These are phyloP conservation scores for Oriolus oriolus DNA, from an alignment of 2,113 vertebrate genomes.

Conservation along the genomic window DNA sequence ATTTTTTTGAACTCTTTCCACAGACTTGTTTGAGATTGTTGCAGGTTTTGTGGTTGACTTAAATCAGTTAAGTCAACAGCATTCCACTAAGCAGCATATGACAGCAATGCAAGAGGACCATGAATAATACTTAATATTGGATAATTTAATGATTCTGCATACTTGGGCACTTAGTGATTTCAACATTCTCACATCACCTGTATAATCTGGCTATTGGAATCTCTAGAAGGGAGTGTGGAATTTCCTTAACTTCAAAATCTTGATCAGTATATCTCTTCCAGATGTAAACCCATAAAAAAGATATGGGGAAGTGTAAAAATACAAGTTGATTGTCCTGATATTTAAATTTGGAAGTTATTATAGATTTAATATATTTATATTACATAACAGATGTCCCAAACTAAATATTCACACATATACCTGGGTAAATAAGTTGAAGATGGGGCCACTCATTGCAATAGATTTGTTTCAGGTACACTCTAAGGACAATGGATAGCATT, in stretches of 20 bases:
- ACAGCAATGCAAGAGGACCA: neutral
- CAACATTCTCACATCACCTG: neutral
- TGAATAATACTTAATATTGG: neutral
- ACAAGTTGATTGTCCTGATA: neutral
- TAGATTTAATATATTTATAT: neutral
- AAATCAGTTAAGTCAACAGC: neutral
- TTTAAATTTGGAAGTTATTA: neutral
- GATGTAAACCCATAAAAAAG: neutral
- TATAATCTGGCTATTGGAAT: neutral
- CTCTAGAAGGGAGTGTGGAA: neutral
- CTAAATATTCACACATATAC: neutral
- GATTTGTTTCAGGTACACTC: neutral
- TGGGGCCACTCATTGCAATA: neutral
- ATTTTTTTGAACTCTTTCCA: neutral
- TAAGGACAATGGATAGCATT: neutral
- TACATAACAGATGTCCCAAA: neutral
- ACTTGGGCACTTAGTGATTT: neutral
- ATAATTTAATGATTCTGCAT: neutral
- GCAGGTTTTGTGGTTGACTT: neutral
- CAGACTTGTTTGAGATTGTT: neutral
- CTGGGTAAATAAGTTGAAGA: neutral
- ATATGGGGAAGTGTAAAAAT: neutral
- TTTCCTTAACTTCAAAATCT: neutral
- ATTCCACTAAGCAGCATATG: neutral
- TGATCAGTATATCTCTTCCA: neutral